Base-by-base conservation (phyloP, 2,113 vertebrate genomes). In the Percina caprodes region DNA sequence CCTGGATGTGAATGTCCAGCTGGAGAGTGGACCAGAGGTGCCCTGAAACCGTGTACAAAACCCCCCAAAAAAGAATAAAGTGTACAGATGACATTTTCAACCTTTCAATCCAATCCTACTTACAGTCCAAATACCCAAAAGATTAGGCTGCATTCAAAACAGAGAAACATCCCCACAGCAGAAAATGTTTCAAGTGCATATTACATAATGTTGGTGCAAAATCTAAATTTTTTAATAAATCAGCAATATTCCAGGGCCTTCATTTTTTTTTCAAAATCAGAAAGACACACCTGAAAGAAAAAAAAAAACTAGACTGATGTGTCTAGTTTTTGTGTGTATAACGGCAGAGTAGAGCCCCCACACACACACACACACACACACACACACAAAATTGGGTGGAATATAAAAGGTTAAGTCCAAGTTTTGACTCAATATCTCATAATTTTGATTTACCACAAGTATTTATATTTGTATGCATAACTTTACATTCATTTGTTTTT, bases 1-100 rank as follows among this genome's bases (percentile, higher is more conserved):
- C 15, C 86, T 91, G 58, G 94, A 11, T 12, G 80, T 79, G 30
- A 94, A 94, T 0, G 48, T 79, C 85, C 74, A 92, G 39, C 48
- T 79, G 70, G 81, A 74, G 18, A 21, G 71, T 55, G 70, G 46
- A 67, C 63, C 86, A 35, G 74, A 69, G 24, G 15, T 4, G 2
- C 39, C 63, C 91, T 92, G 83, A 30, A 90, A 85, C 3, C 48
- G 74, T 4, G 72, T 42, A 42, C 2, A 42, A 42, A 60, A 19
- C 33, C 35, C 42, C 35, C 14, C 0, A 19, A 74, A 3, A 42
- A 26, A 14, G 21, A 19, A 26, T 15, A 60, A 16, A 26, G 30
- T 18, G 11, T 7, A 39, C 7, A 18, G 26, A n/a, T 2, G 8
- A 56, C 35, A 8, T 4, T 10, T 42, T 52, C 4, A 61, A 62